phyloP scores from a whole-genome alignment of 2,888 invertebrate genomes.

The Thecocarcelia acutangulata region DNA sequence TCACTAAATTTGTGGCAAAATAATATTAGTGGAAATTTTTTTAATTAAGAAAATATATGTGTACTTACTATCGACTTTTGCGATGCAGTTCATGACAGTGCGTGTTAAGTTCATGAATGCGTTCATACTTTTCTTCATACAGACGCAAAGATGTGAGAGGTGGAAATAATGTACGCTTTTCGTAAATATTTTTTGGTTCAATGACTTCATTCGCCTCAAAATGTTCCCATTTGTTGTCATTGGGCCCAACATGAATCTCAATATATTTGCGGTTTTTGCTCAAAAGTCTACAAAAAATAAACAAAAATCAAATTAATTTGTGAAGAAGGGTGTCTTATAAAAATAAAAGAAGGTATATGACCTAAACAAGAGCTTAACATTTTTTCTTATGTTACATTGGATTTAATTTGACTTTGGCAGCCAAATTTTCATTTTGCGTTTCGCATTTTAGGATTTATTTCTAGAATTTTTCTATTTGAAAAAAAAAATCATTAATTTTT shows the following conservation, averaged over 20 bases:
- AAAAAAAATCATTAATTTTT: too few species aligned
- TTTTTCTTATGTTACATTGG: too few species aligned
- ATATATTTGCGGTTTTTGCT: conserved; percentile 80
- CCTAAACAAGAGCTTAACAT: too few species aligned
- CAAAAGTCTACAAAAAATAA: conserved; percentile 81
- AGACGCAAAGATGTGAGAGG: conserved; percentile 83
- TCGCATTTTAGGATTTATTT: too few species aligned
- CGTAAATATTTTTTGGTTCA: conserved; percentile 78
- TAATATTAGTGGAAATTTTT: not conserved
- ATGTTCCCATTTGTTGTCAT: conserved; percentile 78
- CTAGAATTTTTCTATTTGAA: too few species aligned
- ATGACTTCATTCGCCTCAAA: conserved; percentile 77
- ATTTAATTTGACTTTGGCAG: too few species aligned
- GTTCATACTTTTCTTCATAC: conserved; percentile 76
- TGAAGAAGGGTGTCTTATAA: too few species aligned
- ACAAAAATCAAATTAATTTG: not conserved
- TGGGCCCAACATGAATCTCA: conserved; percentile 76
- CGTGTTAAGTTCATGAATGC: conserved; percentile 77
- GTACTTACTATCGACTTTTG: conserved; percentile 82
- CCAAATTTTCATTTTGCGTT: too few species aligned
- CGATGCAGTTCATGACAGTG: conserved; percentile 82
- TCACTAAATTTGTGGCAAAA: conserved; percentile 73
- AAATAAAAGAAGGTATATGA: too few species aligned
- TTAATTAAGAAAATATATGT: not conserved
- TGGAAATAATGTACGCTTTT: conserved; percentile 81